phyloP scores from a whole-genome alignment of 92 coral and sea anemone species.

The Diadumene lineata region DNA sequence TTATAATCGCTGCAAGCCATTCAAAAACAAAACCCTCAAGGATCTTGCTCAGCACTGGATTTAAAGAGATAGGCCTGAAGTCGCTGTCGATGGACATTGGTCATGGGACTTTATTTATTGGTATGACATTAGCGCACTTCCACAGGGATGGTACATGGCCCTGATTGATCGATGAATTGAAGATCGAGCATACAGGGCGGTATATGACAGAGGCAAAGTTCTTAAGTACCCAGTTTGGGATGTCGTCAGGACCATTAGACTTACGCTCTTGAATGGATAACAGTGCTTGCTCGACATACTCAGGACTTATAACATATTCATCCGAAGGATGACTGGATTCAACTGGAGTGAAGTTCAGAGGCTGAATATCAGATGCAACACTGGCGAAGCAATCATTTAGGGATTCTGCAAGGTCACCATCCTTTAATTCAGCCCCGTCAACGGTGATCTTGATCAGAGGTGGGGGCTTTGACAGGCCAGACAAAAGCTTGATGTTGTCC shows the following conservation, averaged over 20 bases:
- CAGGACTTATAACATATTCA: slow-evolving; percentile 27
- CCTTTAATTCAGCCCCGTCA: slow-evolving; percentile 18
- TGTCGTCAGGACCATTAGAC: slow-evolving; percentile 43
- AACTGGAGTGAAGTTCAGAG: slow-evolving; percentile 21
- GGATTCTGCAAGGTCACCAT: slow-evolving; percentile 35
- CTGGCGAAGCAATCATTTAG: slow-evolving; percentile 36
- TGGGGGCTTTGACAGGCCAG: slow-evolving; percentile 17
- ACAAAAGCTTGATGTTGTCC: slow-evolving; percentile 41
- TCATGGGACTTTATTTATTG: slow-evolving; percentile 20
- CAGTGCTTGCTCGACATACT: slow-evolving; percentile 15
- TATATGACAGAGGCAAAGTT: slow-evolving; percentile 13
- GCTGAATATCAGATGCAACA: slow-evolving; percentile 36
- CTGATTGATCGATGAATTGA: slow-evolving; percentile 29
- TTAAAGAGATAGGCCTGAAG: slow-evolving; percentile 44
- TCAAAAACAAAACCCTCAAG: slow-evolving; percentile 49
- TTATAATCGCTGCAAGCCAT: slow-evolving; percentile 35
- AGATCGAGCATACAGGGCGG: slow-evolving; percentile 26
- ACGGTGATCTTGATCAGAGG: slow-evolving; percentile 14
- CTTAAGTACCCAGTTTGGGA: slow-evolving; percentile 42
- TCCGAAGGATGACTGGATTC: slow-evolving; percentile 11
- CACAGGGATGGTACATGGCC: slow-evolving; percentile 31
- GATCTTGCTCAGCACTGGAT: slow-evolving; percentile 42
- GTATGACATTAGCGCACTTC: slow-evolving; percentile 50
- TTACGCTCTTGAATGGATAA: slow-evolving; percentile 29
- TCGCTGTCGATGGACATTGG: slow-evolving; percentile 43